Evolutionary conservation across 2,113 vertebrate species (phyloP).

Genomic region (Orientallactaga bullata): DNA sequence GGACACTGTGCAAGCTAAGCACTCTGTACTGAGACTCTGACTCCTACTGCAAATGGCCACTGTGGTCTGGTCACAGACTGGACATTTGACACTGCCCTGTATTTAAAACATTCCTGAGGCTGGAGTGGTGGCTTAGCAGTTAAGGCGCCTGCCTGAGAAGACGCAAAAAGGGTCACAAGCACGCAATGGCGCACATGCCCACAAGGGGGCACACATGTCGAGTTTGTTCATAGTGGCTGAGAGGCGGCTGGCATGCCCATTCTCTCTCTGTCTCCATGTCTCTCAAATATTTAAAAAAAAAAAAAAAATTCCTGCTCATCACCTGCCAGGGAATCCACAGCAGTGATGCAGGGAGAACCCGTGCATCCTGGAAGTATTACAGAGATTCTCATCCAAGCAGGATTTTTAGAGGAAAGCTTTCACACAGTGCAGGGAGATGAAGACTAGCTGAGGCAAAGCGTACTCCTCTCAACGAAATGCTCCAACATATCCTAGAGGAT

Average conservation of each 20-base stretch:
- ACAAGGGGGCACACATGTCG: no score
- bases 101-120: background rate
- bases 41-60: background rate
- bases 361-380: background rate
- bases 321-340: background rate
- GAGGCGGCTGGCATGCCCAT: no score
- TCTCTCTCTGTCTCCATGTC: no score
- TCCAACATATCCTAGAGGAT: background rate
- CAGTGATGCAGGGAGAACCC: background rate
- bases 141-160: no score
- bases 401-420: no score
- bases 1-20: background rate
- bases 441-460: background rate
- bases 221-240: no score
- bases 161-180: no score
- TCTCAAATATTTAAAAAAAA: no score
- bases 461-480: background rate
- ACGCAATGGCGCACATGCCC: no score
- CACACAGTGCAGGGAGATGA: accelerated
- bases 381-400: background rate
- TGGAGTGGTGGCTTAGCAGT: no score
- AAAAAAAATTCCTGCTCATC: background rate
- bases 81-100: background rate
- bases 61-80: background rate
- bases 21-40: no score